These are phyloP conservation scores for Ophioderma brevispina DNA, from an alignment of 35 echinoderm and acorn worm species.

Conservation along the genomic window DNA sequence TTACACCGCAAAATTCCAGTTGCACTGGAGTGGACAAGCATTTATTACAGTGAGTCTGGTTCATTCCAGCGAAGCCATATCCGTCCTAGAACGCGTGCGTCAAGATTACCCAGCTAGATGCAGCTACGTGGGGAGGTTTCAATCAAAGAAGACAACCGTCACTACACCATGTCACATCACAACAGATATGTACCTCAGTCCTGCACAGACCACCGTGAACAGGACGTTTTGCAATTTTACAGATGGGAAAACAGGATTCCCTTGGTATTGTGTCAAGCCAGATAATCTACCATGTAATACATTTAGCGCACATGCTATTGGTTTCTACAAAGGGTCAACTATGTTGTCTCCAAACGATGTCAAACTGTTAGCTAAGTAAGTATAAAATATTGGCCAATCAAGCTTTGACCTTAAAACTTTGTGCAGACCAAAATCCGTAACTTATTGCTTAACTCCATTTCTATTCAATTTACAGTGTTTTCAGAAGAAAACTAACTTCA, in stretches of 20 bases:
- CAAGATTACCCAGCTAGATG: not conserved
- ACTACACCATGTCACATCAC: not conserved
- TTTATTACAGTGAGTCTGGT: constrained; percentile 12
- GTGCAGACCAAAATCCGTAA: too few relatives aligned
- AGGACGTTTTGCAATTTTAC: not conserved
- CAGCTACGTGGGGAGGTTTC: not conserved
- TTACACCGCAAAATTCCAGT: constrained; percentile 29
- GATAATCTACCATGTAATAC: not conserved
- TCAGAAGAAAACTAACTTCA: too few relatives aligned
- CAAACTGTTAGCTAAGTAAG: too few relatives aligned
- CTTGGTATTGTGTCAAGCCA: not conserved
- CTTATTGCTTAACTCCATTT: too few relatives aligned
- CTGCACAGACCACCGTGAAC: not conserved
- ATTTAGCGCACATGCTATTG: not conserved
- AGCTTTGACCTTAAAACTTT: too few relatives aligned
- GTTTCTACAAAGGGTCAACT: too few relatives aligned
- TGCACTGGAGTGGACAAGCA: constrained; percentile 33
- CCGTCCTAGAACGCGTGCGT: not conserved
- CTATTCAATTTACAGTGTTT: too few relatives aligned
- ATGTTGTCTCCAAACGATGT: too few relatives aligned
- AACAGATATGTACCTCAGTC: not conserved
- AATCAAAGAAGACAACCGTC: not conserved
- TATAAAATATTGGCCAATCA: too few relatives aligned
- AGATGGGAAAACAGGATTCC: not conserved
- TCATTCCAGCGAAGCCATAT: constrained; percentile 49